Evolutionary conservation across 2,888 invertebrate species (phyloP).

Genomic region (Meiosimyza platycephala): DNA sequence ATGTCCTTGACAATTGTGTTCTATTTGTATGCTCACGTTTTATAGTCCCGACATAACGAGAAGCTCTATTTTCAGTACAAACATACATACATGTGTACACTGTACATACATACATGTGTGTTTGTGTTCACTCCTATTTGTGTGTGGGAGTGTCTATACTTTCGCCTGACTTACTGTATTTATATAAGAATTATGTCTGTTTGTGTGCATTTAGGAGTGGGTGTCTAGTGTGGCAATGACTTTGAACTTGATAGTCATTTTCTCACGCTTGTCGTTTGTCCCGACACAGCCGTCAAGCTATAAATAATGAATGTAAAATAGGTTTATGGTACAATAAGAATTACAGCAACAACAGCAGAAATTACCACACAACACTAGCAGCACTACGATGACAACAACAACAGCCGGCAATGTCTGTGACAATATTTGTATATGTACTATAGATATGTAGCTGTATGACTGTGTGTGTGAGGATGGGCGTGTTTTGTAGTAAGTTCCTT

Average conservation of each 20-base stretch:
- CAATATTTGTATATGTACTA: background rate
- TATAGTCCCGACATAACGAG: background rate
- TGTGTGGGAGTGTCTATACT: constrained; percentile 31
- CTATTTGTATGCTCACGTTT: constrained; percentile 1
- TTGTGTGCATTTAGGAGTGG: constrained; percentile 29
- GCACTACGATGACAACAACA: background rate
- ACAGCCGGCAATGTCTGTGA: background rate
- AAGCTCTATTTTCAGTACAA: constrained; percentile 7
- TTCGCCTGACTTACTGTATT: constrained; percentile 36
- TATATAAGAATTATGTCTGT: background rate
- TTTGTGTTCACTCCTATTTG: background rate
- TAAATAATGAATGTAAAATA: constrained; percentile 26
- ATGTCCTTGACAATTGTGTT: constrained; percentile 39
- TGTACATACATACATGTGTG: background rate
- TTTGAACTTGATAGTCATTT: constrained; percentile 45
- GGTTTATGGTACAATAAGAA: constrained; percentile 24
- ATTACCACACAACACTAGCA: constrained; percentile 1
- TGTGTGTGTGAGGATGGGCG: background rate
- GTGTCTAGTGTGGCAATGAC: constrained; percentile 40
- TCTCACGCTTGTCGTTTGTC: constrained; percentile 13
- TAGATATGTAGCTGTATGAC: background rate
- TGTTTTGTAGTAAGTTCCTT: too few relatives aligned
- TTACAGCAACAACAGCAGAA: background rate
- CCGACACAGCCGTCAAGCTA: constrained; percentile 9
- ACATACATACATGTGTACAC: background rate